Conservation (phyloP, 1,140 invertebrate species). For the Bursaphelenchus mucronatus region DNA sequence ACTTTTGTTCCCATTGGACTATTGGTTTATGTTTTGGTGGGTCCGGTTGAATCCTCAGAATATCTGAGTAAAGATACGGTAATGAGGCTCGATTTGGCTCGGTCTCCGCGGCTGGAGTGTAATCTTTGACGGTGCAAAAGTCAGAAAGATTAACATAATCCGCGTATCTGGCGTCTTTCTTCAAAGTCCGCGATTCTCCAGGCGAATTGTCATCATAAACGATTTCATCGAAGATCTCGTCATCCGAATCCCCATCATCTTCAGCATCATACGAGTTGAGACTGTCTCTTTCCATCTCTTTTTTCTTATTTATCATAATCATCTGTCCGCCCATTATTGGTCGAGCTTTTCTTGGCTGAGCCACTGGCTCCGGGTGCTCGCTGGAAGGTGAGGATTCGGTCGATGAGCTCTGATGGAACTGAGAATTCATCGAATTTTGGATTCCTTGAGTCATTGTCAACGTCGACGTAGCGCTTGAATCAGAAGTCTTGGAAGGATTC, state of each 20-base stretch:
- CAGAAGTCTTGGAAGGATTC: conserved; percentile 1
- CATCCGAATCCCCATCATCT: conserved; percentile 47
- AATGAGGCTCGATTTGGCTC: conserved; percentile 35
- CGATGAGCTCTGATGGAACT: neutral
- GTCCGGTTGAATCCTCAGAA: conserved; percentile 26
- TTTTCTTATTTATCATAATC: conserved; percentile 11
- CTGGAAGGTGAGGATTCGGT: conserved; percentile 41
- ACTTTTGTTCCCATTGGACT: conserved; percentile 39
- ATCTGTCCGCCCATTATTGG: conserved; percentile 22
- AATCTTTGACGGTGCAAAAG: conserved; percentile 40
- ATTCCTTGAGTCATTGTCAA: neutral
- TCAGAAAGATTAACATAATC: conserved; percentile 52
- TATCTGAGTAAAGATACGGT: conserved; percentile 25
- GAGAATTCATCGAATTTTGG: neutral
- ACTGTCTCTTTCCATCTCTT: conserved; percentile 48
- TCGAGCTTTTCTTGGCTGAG: conserved; percentile 27
- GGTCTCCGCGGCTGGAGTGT: conserved; percentile 13
- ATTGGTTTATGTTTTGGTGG: conserved; percentile 31
- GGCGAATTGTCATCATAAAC: neutral
- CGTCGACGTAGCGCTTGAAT: neutral
- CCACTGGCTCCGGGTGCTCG: conserved; percentile 38
- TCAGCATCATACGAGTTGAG: conserved; percentile 49
- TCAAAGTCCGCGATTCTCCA: conserved; percentile 10
- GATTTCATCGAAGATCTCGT: conserved; percentile 48
- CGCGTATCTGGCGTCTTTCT: conserved; percentile 19